Conservation (phyloP, 2,888 invertebrate species). For the Acanthosoma haemorrhoidale region DNA sequence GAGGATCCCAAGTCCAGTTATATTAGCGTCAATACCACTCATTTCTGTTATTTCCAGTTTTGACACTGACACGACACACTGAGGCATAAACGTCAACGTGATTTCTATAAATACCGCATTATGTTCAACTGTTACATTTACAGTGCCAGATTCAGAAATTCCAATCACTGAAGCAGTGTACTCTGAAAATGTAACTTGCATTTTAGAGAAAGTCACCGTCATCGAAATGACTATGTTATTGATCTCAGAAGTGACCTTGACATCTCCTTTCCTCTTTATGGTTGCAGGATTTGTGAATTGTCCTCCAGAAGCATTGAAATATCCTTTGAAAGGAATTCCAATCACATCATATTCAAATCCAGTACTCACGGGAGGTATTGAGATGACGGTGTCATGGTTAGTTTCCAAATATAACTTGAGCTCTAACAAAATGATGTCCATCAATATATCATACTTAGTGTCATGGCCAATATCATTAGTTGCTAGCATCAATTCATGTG, state of each 20-base stretch:
- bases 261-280: conserved; percentile 27
- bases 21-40: conserved; percentile 23
- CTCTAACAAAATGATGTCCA: conserved; percentile 25
- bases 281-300: conserved; percentile 32
- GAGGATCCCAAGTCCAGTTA: conserved; percentile 33
- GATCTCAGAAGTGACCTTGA: conserved; percentile 1
- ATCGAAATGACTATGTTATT: conserved; percentile 15
- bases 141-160: conserved; percentile 26
- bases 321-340: conserved; percentile 29
- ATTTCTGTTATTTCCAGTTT: conserved; percentile 24
- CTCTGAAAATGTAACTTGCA: conserved; percentile 31
- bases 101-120: conserved; percentile 24
- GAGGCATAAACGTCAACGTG: conserved; percentile 14
- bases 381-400: conserved; percentile 23
- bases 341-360: conserved; percentile 28
- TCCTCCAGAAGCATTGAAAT: conserved; percentile 31
- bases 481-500: too few species aligned
- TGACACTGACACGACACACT: conserved; percentile 29
- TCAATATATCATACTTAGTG: conserved; percentile 19
- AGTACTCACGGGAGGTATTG: conserved; percentile 27
- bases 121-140: neutral
- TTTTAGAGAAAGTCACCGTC: conserved; percentile 30
- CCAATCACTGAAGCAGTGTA: conserved; percentile 29
- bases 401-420: conserved; percentile 23
- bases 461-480: neutral